Conservation (phyloP, 1,140 invertebrate genomes). For the Drosophila watanabei region DNA sequence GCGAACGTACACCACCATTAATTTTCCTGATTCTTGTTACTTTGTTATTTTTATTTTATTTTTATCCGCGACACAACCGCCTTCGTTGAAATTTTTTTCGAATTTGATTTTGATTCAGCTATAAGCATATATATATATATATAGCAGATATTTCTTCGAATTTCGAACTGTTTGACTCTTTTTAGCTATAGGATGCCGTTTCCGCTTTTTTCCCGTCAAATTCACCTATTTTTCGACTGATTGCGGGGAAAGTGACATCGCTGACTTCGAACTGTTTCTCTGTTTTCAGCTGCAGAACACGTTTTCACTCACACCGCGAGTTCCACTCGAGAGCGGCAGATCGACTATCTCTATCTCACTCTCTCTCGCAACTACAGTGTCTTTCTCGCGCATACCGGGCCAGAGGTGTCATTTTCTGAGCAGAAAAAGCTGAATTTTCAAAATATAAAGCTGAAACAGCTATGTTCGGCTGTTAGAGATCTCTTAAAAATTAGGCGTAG, state of each 20-base stretch:
- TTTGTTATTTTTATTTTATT: no score
- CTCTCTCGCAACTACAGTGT: neutral
- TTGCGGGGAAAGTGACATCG: no score
- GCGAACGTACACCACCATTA: slow-evolving; percentile 73
- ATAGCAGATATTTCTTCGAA: no score
- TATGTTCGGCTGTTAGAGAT: no score
- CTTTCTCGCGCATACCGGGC: neutral
- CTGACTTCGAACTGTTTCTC: neutral
- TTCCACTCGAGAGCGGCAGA: slow-evolving; percentile 9
- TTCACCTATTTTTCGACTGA: no score
- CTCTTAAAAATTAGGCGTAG: no score
- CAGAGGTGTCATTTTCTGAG: neutral
- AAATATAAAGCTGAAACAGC: no score
- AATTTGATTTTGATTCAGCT: no score
- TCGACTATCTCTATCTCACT: neutral
- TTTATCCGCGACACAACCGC: slow-evolving; percentile 14
- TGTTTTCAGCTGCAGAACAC: neutral
- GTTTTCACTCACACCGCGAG: neutral
- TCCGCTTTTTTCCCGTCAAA: no score
- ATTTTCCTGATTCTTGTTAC: slow-evolving; percentile 49
- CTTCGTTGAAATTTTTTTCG: slow-evolving; percentile 9
- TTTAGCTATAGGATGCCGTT: no score
- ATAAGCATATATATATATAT: no score
- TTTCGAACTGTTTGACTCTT: no score
- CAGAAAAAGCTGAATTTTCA: neutral